phyloP scores from a whole-genome alignment of 2,113 vertebrate species.

The Chitala chitala region DNA sequence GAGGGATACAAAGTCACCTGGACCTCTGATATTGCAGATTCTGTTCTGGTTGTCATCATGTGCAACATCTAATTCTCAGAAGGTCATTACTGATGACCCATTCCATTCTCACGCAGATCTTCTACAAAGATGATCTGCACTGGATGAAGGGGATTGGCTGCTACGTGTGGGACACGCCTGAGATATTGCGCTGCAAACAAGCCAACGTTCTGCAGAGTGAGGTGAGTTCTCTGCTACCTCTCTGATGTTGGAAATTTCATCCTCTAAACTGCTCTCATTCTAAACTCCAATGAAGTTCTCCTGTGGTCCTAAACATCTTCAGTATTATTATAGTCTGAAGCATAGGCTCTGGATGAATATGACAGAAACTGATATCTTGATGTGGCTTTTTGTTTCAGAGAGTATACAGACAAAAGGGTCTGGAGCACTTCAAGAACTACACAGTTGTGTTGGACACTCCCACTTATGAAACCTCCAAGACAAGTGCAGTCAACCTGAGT shows the following conservation, averaged over 20 bases:
- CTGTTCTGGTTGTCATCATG: not conserved
- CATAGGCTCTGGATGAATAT: not conserved
- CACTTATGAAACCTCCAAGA: slow-evolving; percentile 79
- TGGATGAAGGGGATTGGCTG: slow-evolving; percentile 94
- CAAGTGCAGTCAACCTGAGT: slow-evolving; percentile 77
- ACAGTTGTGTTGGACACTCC: slow-evolving; percentile 83
- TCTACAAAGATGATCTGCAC: slow-evolving; percentile 94
- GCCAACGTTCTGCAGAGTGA: slow-evolving; percentile 81
- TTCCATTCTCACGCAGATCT: slow-evolving; percentile 63
- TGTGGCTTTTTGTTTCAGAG: slow-evolving; percentile 56
- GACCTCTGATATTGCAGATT: not conserved
- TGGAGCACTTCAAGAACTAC: slow-evolving; percentile 76
- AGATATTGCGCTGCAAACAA: slow-evolving; percentile 88
- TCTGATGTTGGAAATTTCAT: not conserved
- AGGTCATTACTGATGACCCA: not conserved
- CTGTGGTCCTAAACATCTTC: too few relatives aligned
- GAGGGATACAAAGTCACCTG: not conserved
- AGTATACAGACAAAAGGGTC: slow-evolving; percentile 80
- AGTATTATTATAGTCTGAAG: too few relatives aligned
- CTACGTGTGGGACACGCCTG: slow-evolving; percentile 94
- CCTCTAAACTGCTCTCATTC: not conserved
- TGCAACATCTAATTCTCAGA: not conserved
- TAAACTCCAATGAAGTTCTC: too few relatives aligned
- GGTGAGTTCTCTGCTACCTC: slow-evolving; percentile 55
- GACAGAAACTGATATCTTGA: not conserved